phyloP scores from a whole-genome alignment of 2,888 invertebrate species.

The Cinara cedri region DNA sequence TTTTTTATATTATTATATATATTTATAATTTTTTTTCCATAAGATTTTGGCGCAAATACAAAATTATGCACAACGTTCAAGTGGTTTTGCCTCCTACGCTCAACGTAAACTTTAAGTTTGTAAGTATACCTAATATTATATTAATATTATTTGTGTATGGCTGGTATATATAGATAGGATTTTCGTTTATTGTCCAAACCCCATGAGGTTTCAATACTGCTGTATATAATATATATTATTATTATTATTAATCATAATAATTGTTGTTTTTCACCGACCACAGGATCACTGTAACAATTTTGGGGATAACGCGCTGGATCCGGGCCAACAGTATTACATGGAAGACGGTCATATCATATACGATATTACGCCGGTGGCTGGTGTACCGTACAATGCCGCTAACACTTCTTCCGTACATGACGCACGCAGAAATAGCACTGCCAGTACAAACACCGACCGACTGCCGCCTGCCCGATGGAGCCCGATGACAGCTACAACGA shows the following conservation, averaged over 20 bases:
- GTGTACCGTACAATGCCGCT: neutral
- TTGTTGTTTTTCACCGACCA: neutral
- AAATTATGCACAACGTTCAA: constrained; percentile 71
- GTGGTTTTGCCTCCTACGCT: constrained; percentile 43
- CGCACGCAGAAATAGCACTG: neutral
- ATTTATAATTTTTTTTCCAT: constrained; percentile 60
- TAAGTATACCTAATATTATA: constrained; percentile 21
- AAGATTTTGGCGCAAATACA: constrained; percentile 69
- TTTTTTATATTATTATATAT: neutral
- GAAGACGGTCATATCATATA: constrained; percentile 47
- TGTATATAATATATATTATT: neutral
- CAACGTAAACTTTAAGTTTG: constrained; percentile 34
- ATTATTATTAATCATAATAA: neutral
- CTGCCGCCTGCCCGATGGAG: constrained; percentile 29
- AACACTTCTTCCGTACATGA: neutral
- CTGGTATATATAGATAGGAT: too few relatives aligned
- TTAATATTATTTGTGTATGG: too few relatives aligned
- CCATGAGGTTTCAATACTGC: too few relatives aligned
- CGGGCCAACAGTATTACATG: constrained; percentile 26
- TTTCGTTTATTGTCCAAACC: too few relatives aligned
- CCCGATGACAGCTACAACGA: constrained; percentile 41
- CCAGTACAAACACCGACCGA: neutral
- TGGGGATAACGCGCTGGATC: neutral
- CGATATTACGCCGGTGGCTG: neutral
- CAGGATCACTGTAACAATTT: constrained; percentile 45